Evolutionary conservation across 1,140 invertebrate genomes (phyloP).

Genomic region (Drosophila watanabei): DNA sequence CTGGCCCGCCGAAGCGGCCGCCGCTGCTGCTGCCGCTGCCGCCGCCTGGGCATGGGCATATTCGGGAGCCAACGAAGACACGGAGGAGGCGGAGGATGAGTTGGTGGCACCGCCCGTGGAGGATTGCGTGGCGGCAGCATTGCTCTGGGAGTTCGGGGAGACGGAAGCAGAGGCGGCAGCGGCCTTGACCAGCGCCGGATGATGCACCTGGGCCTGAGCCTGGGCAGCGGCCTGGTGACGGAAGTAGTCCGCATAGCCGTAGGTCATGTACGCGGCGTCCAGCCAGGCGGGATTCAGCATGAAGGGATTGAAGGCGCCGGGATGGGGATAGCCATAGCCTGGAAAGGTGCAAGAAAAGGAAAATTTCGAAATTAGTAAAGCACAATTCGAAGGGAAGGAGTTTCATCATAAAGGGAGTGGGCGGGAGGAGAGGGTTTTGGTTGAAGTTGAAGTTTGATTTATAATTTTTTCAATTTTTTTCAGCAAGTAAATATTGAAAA

Average conservation of each 20-base stretch:
- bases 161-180: conserved; percentile 32
- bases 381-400: background rate
- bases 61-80: conserved; percentile 24
- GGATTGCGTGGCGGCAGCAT: conserved; percentile 60
- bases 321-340: conserved; percentile 91
- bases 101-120: conserved; percentile 8
- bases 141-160: conserved; percentile 43
- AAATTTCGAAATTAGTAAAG: conserved; percentile 19
- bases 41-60: conserved; percentile 45
- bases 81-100: conserved; percentile 11
- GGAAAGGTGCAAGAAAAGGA: conserved; percentile 85
- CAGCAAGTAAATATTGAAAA: background rate
- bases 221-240: conserved; percentile 79
- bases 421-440: background rate
- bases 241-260: conserved; percentile 89
- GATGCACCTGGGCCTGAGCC: conserved; percentile 64
- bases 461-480: too few relatives aligned
- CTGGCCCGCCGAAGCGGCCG: conserved; percentile 35
- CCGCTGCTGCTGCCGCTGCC: conserved; percentile 54
- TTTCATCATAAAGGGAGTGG: conserved; percentile 1
- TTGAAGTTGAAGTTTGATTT: too few relatives aligned
- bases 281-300: conserved; percentile 91
- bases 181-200: conserved; percentile 88
- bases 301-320: conserved; percentile 90
- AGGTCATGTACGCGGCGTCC: conserved; percentile 90